phyloP scores from a whole-genome alignment of 2,888 invertebrate species.

The Lasius fuliginosus region DNA sequence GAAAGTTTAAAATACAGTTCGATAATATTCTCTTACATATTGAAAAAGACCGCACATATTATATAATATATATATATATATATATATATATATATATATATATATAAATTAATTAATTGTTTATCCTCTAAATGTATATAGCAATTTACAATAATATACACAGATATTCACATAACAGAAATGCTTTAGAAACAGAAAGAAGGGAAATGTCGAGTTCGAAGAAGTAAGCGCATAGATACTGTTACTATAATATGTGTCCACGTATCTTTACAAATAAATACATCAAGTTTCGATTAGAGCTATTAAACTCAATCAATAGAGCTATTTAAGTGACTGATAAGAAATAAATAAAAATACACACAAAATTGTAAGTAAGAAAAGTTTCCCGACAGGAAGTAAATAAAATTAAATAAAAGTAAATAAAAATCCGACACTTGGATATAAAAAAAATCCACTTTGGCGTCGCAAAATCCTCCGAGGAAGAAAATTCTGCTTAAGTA shows the following conservation, averaged over 20 bases:
- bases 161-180: slow-evolving; percentile 27
- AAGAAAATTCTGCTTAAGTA: slow-evolving; percentile 26
- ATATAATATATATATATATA: neutral
- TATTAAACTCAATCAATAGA: neutral
- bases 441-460: slow-evolving; percentile 14
- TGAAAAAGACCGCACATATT: neutral
- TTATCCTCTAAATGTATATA: slow-evolving; percentile 15
- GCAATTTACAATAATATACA: slow-evolving; percentile 22
- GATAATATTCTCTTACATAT: neutral
- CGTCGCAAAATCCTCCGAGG: neutral
- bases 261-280: neutral
- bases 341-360: slow-evolving; percentile 24
- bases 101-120: neutral
- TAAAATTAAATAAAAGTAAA: slow-evolving; percentile 20
- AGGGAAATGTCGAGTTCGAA: neutral
- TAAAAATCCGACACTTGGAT: neutral
- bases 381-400: neutral
- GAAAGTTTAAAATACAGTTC: neutral
- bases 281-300: neutral
- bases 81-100: neutral
- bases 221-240: neutral
- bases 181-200: slow-evolving; percentile 7
- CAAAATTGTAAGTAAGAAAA: slow-evolving; percentile 5
- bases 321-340: neutral
- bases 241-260: neutral